Conservation (phyloP, 2,797 vertebrate genomes). For the Leptatherina wallacei region DNA sequence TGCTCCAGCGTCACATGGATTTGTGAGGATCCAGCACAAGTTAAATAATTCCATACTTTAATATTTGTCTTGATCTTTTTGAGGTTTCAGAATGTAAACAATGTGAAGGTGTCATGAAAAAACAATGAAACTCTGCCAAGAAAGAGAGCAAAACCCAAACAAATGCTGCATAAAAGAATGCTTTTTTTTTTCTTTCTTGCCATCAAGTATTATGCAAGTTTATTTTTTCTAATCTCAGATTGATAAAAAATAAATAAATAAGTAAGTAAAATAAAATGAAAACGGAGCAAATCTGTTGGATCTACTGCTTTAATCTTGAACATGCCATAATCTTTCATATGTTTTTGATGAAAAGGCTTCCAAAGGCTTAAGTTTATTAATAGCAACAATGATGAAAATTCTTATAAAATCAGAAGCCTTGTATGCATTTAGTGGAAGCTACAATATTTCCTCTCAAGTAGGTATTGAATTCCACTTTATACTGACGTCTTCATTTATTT, state of each 20-base stretch:
- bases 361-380: not conserved
- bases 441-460: not conserved
- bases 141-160: not conserved
- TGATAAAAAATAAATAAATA: not conserved
- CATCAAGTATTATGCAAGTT: not conserved
- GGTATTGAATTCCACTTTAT: not conserved
- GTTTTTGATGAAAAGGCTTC: not conserved
- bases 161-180: not conserved
- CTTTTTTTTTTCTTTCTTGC: not conserved
- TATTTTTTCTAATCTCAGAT: not conserved
- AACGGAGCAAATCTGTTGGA: not conserved
- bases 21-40: not conserved
- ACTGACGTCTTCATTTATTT: not conserved
- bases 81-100: not conserved
- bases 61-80: not conserved
- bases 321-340: not conserved
- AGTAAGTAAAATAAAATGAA: not conserved
- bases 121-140: not conserved
- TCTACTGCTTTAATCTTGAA: not conserved
- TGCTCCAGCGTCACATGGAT: conserved; percentile 23
- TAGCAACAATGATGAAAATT: not conserved
- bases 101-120: no score
- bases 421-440: not conserved
- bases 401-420: not conserved
- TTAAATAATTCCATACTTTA: not conserved